phyloP scores from a whole-genome alignment of 2,888 invertebrate genomes.

The Ectemnius continuus region DNA sequence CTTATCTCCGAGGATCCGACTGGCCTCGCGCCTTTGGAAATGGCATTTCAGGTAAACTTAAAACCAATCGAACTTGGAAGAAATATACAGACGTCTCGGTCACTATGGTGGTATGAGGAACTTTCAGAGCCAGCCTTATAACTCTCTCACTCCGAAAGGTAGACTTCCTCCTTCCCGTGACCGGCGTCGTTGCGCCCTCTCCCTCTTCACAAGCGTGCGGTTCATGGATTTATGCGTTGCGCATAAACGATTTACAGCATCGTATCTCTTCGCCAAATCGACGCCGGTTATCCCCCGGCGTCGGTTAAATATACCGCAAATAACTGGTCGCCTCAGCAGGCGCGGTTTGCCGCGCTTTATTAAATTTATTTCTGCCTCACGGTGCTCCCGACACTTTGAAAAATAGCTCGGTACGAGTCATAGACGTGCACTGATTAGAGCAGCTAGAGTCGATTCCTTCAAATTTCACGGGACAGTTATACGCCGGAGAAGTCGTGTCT shows the following conservation, averaged over 20 bases:
- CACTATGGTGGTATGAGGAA: constrained; percentile 19
- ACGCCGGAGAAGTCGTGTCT: too few relatives aligned
- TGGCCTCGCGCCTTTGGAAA: constrained; percentile 20
- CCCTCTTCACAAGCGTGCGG: constrained; percentile 23
- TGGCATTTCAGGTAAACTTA: constrained; percentile 43
- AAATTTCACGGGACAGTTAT: too few relatives aligned
- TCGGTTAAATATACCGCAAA: constrained; percentile 2
- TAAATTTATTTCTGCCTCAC: too few relatives aligned
- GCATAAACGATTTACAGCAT: constrained; percentile 53
- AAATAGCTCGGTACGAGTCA: too few relatives aligned
- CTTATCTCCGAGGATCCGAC: background rate
- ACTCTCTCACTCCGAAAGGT: constrained; percentile 10
- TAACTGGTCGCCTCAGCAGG: background rate
- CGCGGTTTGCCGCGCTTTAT: too few relatives aligned
- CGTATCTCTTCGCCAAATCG: constrained; percentile 48
- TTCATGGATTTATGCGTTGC: constrained; percentile 47
- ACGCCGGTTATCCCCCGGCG: constrained; percentile 11
- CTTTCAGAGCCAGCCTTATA: constrained; percentile 33
- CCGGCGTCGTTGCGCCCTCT: constrained; percentile 6
- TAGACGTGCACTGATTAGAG: too few relatives aligned
- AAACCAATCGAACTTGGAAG: constrained; percentile 49
- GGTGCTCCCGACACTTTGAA: too few relatives aligned
- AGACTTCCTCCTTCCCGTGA: constrained; percentile 22
- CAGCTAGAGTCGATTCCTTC: too few relatives aligned
- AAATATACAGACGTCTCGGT: constrained; percentile 19